Conservation (phyloP, 1,140 invertebrate genomes). For the Anoplophora glabripennis region DNA sequence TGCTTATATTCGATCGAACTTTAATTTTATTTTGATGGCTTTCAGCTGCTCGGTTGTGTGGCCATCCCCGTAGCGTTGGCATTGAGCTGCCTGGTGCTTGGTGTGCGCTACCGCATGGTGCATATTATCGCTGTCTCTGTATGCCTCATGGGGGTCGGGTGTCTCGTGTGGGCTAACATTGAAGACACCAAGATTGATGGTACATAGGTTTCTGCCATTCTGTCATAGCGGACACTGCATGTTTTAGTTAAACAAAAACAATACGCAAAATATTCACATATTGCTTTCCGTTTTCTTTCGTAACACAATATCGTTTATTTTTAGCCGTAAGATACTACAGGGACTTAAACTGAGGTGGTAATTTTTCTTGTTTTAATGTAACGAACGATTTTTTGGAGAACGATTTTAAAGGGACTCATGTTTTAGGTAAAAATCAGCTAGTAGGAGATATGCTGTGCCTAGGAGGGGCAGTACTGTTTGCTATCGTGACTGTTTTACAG, state of each 20-base stretch:
- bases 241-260: neutral
- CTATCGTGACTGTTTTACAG: slow-evolving; percentile 77
- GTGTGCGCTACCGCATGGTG: slow-evolving; percentile 67
- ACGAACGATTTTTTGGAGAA: too few relatives aligned
- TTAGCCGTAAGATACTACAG: too few relatives aligned
- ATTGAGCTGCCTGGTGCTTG: slow-evolving; percentile 67
- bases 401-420: too few relatives aligned
- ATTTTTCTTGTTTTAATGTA: too few relatives aligned
- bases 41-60: slow-evolving; percentile 82
- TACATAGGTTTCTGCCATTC: slow-evolving; percentile 39
- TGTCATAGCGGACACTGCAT: neutral
- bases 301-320: neutral
- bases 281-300: neutral
- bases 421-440: slow-evolving; percentile 71
- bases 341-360: too few relatives aligned
- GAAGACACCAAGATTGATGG: slow-evolving; percentile 65
- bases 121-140: slow-evolving; percentile 79
- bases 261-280: too few relatives aligned
- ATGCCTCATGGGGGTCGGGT: slow-evolving; percentile 78
- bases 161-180: slow-evolving; percentile 80
- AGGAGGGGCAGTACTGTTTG: slow-evolving; percentile 77
- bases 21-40: slow-evolving; percentile 35
- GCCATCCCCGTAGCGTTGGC: slow-evolving; percentile 79
- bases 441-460: slow-evolving; percentile 83
- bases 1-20: neutral